phyloP scores from a whole-genome alignment of 1,140 invertebrate species.

The Metopolophium dirhodum region DNA sequence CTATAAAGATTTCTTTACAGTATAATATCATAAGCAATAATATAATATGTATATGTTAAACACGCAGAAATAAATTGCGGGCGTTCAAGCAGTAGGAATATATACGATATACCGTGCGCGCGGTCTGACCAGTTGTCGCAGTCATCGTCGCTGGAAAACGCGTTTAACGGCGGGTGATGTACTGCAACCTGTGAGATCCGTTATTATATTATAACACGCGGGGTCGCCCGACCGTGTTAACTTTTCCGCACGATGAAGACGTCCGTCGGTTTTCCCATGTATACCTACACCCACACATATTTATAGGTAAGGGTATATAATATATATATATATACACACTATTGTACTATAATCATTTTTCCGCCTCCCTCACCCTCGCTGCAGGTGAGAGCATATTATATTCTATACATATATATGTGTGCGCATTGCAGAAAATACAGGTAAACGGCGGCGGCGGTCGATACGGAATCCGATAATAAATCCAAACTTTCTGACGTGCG shows the following conservation, averaged over 20 bases:
- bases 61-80: not conserved
- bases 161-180: not conserved
- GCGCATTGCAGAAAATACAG: not conserved
- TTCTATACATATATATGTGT: not conserved
- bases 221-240: not conserved
- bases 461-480: slow-evolving; percentile 38
- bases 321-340: not conserved
- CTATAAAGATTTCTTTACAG: not conserved
- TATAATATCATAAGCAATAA: not conserved
- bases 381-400: not conserved
- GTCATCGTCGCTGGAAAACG: not conserved
- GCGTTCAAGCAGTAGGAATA: too few relatives aligned
- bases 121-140: not conserved
- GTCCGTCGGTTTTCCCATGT: not conserved
- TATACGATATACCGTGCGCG: not conserved
- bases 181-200: not conserved
- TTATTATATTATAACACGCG: not conserved
- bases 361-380: not conserved
- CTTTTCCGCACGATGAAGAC: slow-evolving; percentile 27
- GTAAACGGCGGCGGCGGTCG: not conserved
- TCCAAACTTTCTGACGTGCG: slow-evolving; percentile 33
- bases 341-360: not conserved
- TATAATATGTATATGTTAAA: not conserved
- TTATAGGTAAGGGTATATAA: not conserved
- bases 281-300: not conserved